These are phyloP conservation scores for Brenthis hecate DNA, from an alignment of 2,888 invertebrate species.

Conservation along the genomic window DNA sequence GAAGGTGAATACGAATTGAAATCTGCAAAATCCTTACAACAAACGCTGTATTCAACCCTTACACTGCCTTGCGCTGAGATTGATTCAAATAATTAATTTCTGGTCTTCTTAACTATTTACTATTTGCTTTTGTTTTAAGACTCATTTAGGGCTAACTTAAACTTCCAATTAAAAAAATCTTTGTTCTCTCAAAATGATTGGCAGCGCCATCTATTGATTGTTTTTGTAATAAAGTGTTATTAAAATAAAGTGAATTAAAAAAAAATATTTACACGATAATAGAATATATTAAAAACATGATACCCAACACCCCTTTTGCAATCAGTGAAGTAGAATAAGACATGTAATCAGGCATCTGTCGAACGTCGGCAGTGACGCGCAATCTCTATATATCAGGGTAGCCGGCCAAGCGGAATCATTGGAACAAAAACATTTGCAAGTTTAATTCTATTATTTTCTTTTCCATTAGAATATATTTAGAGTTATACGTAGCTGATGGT, in stretches of 20 bases:
- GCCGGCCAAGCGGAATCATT: constrained; percentile 29
- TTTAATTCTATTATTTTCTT: constrained; percentile 22
- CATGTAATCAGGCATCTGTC: constrained; percentile 39
- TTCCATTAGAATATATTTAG: neutral
- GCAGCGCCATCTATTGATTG: too few species aligned
- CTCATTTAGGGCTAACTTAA: too few species aligned
- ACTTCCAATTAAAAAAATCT: too few species aligned
- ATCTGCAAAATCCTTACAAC: constrained; percentile 32
- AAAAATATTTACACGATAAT: neutral
- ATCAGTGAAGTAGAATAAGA: constrained; percentile 34
- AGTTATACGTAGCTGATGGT: neutral
- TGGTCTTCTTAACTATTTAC: too few species aligned
- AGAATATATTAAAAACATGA: neutral
- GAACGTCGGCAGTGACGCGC: constrained; percentile 23
- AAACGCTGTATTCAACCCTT: constrained; percentile 1
- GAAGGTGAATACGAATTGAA: constrained; percentile 41
- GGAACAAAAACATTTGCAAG: constrained; percentile 31
- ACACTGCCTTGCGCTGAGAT: constrained; percentile 1
- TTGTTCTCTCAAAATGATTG: too few species aligned
- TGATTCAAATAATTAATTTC: constrained; percentile 1
- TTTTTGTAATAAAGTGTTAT: too few species aligned
- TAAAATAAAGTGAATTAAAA: too few species aligned
- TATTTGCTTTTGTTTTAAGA: too few species aligned
- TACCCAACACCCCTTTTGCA: constrained; percentile 14
- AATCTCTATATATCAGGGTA: constrained; percentile 28